Conservation (phyloP, 2,888 invertebrate genomes). For the Rotaria sp. region DNA sequence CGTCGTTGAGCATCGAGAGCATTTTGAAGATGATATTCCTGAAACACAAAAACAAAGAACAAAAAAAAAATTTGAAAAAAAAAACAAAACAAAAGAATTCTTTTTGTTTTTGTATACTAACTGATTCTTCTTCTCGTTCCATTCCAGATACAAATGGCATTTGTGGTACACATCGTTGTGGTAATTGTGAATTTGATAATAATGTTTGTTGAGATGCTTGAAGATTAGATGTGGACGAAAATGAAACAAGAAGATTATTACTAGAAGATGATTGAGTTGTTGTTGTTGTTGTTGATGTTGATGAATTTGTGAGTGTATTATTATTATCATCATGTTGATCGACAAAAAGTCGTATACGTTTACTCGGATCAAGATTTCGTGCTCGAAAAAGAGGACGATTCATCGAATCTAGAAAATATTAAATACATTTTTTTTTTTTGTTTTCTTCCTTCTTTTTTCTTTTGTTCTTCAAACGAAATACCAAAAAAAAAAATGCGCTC, state of each 20-base stretch:
- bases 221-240: not conserved
- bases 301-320: not conserved
- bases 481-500: not conserved
- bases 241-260: not conserved
- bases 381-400: conserved; percentile 21
- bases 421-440: not conserved
- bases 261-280: not conserved
- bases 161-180: conserved; percentile 29
- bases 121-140: conserved; percentile 26
- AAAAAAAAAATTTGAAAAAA: not conserved
- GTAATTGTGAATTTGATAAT: not conserved
- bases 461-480: not conserved
- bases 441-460: not conserved
- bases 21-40: conserved; percentile 27
- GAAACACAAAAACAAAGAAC: too few species aligned
- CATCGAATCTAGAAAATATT: not conserved
- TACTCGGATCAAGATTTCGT: conserved; percentile 24
- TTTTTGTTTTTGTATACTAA: not conserved
- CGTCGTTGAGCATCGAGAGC: conserved; percentile 14
- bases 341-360: not conserved
- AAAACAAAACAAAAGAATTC: not conserved
- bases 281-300: not conserved
- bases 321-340: conserved; percentile 28
- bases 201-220: not conserved
- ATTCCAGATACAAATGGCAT: conserved; percentile 24